phyloP scores from a whole-genome alignment of 2,797 vertebrate species.

The Bradypodion pumilum region DNA sequence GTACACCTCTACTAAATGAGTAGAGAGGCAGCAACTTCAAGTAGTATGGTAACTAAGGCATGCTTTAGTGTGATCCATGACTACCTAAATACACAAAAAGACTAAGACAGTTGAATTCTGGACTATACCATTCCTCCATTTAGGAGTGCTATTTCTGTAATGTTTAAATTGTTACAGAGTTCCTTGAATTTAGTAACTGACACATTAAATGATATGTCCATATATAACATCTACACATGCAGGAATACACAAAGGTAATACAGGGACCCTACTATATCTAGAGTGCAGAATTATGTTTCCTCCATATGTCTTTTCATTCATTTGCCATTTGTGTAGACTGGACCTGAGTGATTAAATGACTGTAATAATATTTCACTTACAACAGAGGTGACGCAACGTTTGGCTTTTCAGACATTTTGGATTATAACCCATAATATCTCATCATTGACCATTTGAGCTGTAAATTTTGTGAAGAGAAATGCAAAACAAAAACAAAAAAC shows the following conservation, averaged over 20 bases:
- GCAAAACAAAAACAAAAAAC: background rate
- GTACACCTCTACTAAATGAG: background rate
- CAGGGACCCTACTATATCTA: background rate
- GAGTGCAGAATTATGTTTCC: background rate
- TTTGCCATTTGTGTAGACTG: background rate
- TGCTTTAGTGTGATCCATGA: background rate
- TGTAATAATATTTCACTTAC: background rate
- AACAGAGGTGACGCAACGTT: background rate
- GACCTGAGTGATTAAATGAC: background rate
- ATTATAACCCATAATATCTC: background rate
- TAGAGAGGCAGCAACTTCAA: background rate
- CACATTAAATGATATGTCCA: too few relatives aligned
- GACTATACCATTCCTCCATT: too few relatives aligned
- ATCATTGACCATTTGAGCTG: background rate
- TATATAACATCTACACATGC: too few relatives aligned
- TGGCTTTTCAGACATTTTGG: background rate
- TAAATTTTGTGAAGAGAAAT: background rate
- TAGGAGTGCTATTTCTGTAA: too few relatives aligned
- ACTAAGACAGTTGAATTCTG: too few relatives aligned
- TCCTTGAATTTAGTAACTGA: too few relatives aligned
- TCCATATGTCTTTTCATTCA: background rate
- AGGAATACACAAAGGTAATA: too few relatives aligned
- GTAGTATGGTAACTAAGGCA: background rate
- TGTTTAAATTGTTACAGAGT: too few relatives aligned
- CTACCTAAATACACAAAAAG: background rate